Base-by-base conservation (phyloP, 1,140 invertebrate species). In the Bombus breviceps region DNA sequence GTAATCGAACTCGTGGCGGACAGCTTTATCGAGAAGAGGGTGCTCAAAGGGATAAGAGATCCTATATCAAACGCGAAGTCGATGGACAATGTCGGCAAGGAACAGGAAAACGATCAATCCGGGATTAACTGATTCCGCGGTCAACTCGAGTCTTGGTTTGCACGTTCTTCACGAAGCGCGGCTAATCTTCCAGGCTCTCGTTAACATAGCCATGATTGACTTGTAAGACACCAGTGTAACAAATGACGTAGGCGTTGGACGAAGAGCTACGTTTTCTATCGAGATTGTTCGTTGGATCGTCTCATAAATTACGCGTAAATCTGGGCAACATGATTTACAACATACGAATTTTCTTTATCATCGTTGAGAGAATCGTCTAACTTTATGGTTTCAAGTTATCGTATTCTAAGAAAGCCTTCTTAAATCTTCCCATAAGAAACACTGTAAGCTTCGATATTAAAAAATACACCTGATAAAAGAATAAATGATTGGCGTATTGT, bases 141-240 rank as follows among this genome's bases (percentile, higher is more conserved):
- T 86, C 43, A 57, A 32, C 32, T 68, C 28, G 43, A 59, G 10
- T 18, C 78, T 80, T 39, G 39, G 62, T 47, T 89, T 76, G 37
- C 62, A 47, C 47, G 25, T 22, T 41, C 53, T 80, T 75, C n/a
- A 37, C 34, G 5, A 76, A 13, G 34, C 41, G n/a, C 64, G 25
- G 28, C 34, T 86, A 84, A 89, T 84, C 59, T 68, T 73, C 25
- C 5, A 37, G 80, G 37, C 25, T 66, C 76, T 89, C 68, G 85
- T 89, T 90, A 86, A 86, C 76, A 34, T 39, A 15, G 5, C 37
- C 66, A 32, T 78, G 88, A 88, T 89, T 62, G 76, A 86, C 76
- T 68, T 32, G 59, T 89, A 37, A 28, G 80, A 78, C 37, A 47
- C 22, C 32, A 71, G 62, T 75, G 66, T 83, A 69, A 89, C 84